These are phyloP conservation scores for Telmatherina bonti DNA, from an alignment of 2,797 vertebrate genomes.

Conservation along the genomic window DNA sequence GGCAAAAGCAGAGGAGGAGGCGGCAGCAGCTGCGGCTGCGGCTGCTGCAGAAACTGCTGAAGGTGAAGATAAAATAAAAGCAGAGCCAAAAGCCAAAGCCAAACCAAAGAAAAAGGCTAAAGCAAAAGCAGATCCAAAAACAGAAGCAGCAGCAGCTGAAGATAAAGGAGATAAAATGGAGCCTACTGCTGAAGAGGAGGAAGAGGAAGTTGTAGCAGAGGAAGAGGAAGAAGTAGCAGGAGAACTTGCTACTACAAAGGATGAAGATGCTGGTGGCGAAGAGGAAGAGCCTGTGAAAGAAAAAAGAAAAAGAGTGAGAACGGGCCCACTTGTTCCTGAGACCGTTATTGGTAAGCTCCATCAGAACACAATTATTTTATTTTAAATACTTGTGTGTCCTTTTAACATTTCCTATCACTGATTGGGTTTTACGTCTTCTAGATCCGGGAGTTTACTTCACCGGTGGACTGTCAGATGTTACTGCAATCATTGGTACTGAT, in stretches of 20 bases:
- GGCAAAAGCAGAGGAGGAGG: constrained; percentile 46
- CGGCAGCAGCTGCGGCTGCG: constrained; percentile 18
- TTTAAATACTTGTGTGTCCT: not conserved
- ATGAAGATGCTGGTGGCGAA: constrained; percentile 3
- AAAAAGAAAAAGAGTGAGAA: constrained; percentile 74
- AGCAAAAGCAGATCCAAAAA: constrained; percentile 1
- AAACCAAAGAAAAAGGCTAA: constrained; percentile 2
- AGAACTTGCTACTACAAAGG: not conserved
- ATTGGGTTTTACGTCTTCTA: constrained; percentile 41
- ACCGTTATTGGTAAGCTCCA: constrained; percentile 74
- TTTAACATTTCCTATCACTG: not conserved
- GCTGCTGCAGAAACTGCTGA: constrained; percentile 8
- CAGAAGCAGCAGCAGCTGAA: not conserved
- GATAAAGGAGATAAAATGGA: not conserved
- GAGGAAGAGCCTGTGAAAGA: constrained; percentile 41
- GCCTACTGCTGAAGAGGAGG: not conserved
- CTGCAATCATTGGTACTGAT: constrained; percentile 81
- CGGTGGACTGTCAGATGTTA: constrained; percentile 80
- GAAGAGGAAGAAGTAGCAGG: not conserved
- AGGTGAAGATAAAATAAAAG: constrained; percentile 7
- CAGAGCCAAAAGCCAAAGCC: constrained; percentile 11
- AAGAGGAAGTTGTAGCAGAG: not conserved
- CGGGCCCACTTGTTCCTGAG: constrained; percentile 77
- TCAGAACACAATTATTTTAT: not conserved
- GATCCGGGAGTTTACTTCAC: constrained; percentile 82